These are phyloP conservation scores for Loripinus fragilis DNA, from an alignment of 2,888 invertebrate genomes.

Conservation along the genomic window DNA sequence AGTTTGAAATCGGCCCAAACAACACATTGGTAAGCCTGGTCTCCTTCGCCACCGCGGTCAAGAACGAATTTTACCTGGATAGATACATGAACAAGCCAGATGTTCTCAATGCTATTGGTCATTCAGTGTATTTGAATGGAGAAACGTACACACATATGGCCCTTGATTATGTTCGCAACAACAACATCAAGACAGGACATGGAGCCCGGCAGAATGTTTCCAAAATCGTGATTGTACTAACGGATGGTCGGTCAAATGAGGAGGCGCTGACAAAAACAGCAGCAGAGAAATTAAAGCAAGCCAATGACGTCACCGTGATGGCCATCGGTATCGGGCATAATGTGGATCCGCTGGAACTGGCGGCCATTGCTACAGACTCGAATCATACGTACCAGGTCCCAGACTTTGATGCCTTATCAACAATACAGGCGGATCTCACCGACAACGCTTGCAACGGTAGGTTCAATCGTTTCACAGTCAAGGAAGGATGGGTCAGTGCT, in stretches of 20 bases:
- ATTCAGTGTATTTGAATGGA: slow-evolving; percentile 24
- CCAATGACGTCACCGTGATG: slow-evolving; percentile 54
- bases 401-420: slow-evolving; percentile 63
- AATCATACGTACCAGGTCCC: slow-evolving; percentile 64
- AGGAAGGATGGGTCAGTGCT: too few relatives aligned
- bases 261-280: neutral
- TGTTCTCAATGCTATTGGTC: slow-evolving; percentile 44
- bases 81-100: slow-evolving; percentile 28
- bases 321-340: slow-evolving; percentile 70
- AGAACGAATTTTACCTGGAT: slow-evolving; percentile 52
- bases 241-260: slow-evolving; percentile 74
- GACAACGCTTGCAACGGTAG: slow-evolving; percentile 56
- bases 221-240: slow-evolving; percentile 76
- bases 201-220: slow-evolving; percentile 66
- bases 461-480: neutral
- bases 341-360: slow-evolving; percentile 67
- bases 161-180: neutral
- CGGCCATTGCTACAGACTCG: slow-evolving; percentile 61
- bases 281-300: neutral
- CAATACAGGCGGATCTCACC: slow-evolving; percentile 63
- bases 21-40: slow-evolving; percentile 52
- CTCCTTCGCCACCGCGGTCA: slow-evolving; percentile 45
- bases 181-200: neutral
- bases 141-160: slow-evolving; percentile 23
- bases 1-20: slow-evolving; percentile 47